Conservation (phyloP, 2,113 vertebrate genomes). For the Uria aalge region DNA sequence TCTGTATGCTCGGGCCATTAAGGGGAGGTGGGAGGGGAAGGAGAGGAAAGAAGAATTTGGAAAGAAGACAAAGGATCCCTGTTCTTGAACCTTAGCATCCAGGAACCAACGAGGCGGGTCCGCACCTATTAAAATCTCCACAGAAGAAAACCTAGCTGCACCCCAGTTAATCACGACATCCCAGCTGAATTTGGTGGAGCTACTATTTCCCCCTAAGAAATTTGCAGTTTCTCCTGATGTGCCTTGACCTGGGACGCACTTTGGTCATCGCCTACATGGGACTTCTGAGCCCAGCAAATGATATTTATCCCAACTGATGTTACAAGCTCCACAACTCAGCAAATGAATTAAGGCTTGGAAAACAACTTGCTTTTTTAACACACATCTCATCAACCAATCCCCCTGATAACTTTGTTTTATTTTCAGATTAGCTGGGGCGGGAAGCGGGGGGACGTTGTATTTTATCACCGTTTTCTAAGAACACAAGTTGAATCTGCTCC, state of each 20-base stretch:
- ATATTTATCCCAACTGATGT: neutral
- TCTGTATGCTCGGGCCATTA: neutral
- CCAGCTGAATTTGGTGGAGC: neutral
- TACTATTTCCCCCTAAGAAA: neutral
- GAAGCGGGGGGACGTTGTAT: neutral
- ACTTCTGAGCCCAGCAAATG: neutral
- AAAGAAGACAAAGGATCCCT: neutral
- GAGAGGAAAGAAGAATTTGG: neutral
- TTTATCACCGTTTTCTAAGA: neutral
- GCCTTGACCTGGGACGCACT: neutral
- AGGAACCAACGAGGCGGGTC: accelerated
- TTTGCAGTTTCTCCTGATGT: neutral
- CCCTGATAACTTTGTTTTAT: neutral
- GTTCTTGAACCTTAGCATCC: neutral
- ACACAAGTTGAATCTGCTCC: neutral
- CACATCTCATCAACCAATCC: neutral
- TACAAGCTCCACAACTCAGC: neutral
- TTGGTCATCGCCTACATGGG: neutral
- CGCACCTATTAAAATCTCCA: neutral
- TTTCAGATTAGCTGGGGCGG: neutral
- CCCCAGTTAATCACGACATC: neutral
- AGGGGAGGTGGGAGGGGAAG: neutral
- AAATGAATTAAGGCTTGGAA: neutral
- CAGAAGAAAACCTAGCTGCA: neutral
- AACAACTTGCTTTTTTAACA: neutral